Evolutionary conservation across 1,140 invertebrate species (phyloP).

Genomic region (Dinoponera quadriceps): DNA sequence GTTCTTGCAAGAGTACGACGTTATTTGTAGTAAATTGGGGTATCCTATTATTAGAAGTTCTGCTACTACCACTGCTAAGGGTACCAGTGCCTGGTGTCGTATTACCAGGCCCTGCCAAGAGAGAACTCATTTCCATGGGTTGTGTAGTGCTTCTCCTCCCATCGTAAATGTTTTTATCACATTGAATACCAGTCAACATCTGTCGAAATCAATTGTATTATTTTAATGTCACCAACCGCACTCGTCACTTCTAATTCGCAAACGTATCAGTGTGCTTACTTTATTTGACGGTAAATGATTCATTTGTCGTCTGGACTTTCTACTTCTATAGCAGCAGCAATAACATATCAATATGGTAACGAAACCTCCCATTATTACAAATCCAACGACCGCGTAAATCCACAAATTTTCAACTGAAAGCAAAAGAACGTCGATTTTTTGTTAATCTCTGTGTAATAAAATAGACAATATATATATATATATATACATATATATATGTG

Average conservation of each 20-base stretch:
- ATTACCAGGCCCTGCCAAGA: conserved; percentile 87
- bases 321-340: conserved; percentile 83
- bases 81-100: conserved; percentile 83
- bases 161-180: conserved; percentile 92
- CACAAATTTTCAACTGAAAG: conserved; percentile 85
- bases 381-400: conserved; percentile 87
- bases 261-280: conserved; percentile 68
- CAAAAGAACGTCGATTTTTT: conserved; percentile 36
- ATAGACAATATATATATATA: neutral
- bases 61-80: conserved; percentile 85
- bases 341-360: conserved; percentile 83
- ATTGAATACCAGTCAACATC: conserved; percentile 82
- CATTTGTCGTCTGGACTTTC: conserved; percentile 80
- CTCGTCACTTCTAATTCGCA: neutral
- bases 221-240: neutral
- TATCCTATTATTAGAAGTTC: conserved; percentile 88
- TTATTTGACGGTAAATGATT: conserved; percentile 83
- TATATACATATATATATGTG: too few species aligned
- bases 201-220: conserved; percentile 62
- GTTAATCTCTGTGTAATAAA: neutral
- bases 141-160: conserved; percentile 86
- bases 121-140: conserved; percentile 92
- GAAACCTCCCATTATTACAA: conserved; percentile 85
- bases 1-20: conserved; percentile 96
- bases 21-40: conserved; percentile 91